Base-by-base conservation (phyloP, 2,888 invertebrate genomes). In the Rhaphigaster nebulosa region DNA sequence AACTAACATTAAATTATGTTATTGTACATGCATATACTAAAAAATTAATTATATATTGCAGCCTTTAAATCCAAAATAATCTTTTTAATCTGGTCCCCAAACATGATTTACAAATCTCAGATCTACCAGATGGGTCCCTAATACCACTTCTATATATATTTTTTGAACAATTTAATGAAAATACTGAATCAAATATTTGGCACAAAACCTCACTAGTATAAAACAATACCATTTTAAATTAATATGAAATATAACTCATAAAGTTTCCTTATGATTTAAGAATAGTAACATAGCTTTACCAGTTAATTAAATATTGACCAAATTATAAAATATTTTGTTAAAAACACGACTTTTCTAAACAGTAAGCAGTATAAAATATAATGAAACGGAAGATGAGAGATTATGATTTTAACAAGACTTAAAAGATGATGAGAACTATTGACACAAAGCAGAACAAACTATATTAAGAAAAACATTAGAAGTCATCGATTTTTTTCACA, bases 111-210 rank as follows among this genome's bases (percentile, higher is more conserved):
- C 56, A 84, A 50, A 56, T 56, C 41, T 89, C 89, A 89, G 89
- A 89, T 89, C 89, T 89, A 52, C 38, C 65, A 45, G 65, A 89
- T 89, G 89, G 89, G 89, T 89, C 89, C 89, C 89, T 89, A 89
- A 60, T 76, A 89, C 70, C 89, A 50, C 50, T 70, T 76, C 29
- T 76, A 84, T 45, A 54, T 88, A 52, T 52, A 60, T 88, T 89
- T 89, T 76, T 50, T n/a, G n/a, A 45, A 76, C 38, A n/a, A 60
- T 70, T 76, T 76, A 29, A 89, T 76, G 70, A 89, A 70, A 76
- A 89, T 89, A 70, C 50, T 89, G 41, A 45, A 89, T 89, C 10
- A 89, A 70, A 70, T 88, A 88, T 89, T 89, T 89, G 89, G 89
- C 89, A 89, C 89, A 89, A 60, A 89, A 84, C n/a, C n/a, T 84